phyloP scores from a whole-genome alignment of 2,888 invertebrate genomes.

The Lasius platythorax region DNA sequence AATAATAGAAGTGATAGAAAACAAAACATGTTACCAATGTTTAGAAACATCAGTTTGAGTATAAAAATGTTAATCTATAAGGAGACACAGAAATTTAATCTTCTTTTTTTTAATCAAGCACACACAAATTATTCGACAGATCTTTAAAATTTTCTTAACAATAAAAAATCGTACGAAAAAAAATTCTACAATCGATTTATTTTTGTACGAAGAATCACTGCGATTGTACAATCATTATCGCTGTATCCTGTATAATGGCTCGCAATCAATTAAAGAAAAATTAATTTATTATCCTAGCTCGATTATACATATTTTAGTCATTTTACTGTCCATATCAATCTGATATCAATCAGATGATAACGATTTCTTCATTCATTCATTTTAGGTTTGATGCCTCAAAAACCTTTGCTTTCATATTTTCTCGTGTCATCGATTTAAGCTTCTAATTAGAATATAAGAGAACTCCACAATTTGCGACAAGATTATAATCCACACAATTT shows the following conservation, averaged over 20 bases:
- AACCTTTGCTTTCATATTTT: not conserved
- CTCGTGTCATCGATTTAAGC: slow-evolving; percentile 28
- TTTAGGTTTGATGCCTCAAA: not conserved
- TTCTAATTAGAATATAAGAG: not conserved
- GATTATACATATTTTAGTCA: not conserved
- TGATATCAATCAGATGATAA: not conserved
- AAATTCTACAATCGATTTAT: not conserved
- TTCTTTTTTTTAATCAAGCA: not conserved
- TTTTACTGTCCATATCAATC: not conserved
- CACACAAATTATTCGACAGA: not conserved
- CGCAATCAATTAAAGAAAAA: not conserved
- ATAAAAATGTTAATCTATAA: not conserved
- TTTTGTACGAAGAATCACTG: not conserved
- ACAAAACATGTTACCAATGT: not conserved
- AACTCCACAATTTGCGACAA: not conserved
- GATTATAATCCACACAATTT: not conserved
- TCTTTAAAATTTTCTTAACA: not conserved
- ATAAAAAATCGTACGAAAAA: not conserved
- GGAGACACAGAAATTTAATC: not conserved
- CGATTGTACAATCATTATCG: not conserved
- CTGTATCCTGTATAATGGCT: not conserved
- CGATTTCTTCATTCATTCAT: not conserved
- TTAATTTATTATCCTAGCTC: not conserved
- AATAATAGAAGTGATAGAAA: not conserved
- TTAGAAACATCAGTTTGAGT: not conserved